These are phyloP conservation scores for Sesia bembeciformis DNA, from an alignment of 2,888 invertebrate species.

Conservation along the genomic window DNA sequence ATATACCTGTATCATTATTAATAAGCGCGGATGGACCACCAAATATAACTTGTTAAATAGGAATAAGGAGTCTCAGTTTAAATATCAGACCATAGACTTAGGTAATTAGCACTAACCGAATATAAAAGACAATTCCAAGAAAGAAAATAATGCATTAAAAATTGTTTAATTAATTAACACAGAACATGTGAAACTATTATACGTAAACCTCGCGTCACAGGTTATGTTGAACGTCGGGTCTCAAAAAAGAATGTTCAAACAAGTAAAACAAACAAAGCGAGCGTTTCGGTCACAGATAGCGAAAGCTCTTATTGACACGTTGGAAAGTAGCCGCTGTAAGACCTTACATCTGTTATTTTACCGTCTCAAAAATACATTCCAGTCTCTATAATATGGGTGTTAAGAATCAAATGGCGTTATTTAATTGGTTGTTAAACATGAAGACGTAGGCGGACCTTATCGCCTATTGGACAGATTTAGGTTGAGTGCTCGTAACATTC, in stretches of 20 bases:
- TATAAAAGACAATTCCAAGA: too few relatives aligned
- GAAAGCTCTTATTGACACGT: conserved; percentile 71
- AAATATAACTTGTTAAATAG: too few relatives aligned
- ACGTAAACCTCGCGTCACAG: conserved; percentile 21
- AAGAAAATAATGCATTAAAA: neutral
- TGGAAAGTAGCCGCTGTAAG: conserved; percentile 54
- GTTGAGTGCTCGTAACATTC: conserved; percentile 45
- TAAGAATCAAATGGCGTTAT: conserved; percentile 15
- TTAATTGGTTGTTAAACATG: conserved; percentile 13
- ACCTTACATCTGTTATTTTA: conserved; percentile 12
- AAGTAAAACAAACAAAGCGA: conserved; percentile 41
- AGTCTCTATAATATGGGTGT: conserved; percentile 17
- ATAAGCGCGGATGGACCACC: too few relatives aligned
- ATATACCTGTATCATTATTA: too few relatives aligned
- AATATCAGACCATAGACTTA: too few relatives aligned
- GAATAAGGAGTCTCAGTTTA: too few relatives aligned
- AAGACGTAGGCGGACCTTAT: conserved; percentile 47
- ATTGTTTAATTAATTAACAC: conserved; percentile 27
- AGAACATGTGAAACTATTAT: conserved; percentile 25
- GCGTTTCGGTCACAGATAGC: conserved; percentile 63
- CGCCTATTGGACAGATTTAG: conserved; percentile 51
- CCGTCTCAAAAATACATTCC: conserved; percentile 14
- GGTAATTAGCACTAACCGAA: too few relatives aligned
- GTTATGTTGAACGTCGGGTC: conserved; percentile 19
- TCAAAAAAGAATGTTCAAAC: conserved; percentile 49